A percentile compares a stretch with the other conserved stretches of the same genome.
These are phyloP conservation scores for Aegithalos caudatus DNA, from an alignment of 2,113 vertebrate species.

Conservation along the genomic window DNA sequence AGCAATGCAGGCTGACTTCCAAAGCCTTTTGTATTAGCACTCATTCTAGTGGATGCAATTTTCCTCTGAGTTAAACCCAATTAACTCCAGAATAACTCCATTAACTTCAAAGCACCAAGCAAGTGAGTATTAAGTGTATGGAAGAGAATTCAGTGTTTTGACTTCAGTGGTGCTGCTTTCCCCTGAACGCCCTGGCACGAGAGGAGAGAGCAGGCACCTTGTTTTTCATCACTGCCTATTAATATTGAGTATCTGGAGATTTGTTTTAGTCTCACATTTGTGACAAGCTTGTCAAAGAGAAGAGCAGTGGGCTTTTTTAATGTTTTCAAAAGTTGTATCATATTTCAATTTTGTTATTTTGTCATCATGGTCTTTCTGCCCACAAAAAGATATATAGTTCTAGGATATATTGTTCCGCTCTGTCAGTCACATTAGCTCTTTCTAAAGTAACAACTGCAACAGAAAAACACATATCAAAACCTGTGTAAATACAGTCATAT, in stretches of 20 bases:
- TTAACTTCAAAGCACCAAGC: neutral
- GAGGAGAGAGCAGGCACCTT: neutral
- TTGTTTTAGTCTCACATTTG: neutral
- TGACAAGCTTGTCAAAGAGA: neutral
- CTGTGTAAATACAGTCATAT: neutral
- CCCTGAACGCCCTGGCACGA: neutral
- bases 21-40: neutral
- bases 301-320: neutral
- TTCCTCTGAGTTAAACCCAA: slow-evolving; percentile 18
- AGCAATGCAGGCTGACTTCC: neutral
- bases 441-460: neutral
- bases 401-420: slow-evolving; percentile 34
- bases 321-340: neutral
- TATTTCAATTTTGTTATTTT: slow-evolving; percentile 31
- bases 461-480: neutral
- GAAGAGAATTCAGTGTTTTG: neutral
- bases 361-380: slow-evolving; percentile 33
- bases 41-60: neutral
- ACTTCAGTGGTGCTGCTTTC: neutral
- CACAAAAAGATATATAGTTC: slow-evolving; percentile 8
- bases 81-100: slow-evolving; percentile 38
- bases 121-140: neutral
- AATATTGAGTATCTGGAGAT: neutral
- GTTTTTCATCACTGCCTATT: neutral
- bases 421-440: slow-evolving; percentile 38